Base-by-base conservation (phyloP, 2,797 vertebrate species). In the Fistularia tabacaria region DNA sequence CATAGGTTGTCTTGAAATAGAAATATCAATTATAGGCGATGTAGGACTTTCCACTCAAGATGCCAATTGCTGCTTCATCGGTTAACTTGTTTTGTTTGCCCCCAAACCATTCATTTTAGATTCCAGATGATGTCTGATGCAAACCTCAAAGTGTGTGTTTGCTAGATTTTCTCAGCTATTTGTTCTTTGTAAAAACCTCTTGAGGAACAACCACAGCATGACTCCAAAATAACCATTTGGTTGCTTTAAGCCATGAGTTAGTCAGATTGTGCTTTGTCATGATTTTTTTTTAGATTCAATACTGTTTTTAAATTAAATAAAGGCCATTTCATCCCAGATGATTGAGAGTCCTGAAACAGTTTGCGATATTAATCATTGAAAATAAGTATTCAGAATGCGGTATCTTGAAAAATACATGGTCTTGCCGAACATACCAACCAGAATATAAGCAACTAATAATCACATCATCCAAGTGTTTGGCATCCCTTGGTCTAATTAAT, bases 141-240 rank as follows among this genome's bases (percentile, higher is more conserved):
- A 38, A 71, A 69, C 62, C 66, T 51, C 62, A 63, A n/a, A 72
- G 41, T 63, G 9, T 36, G 54, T 25, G 49, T 69, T 57, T 43
- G 49, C 49, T 42, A 11, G 15, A 54, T 51, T 43, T 51, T 58
- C 37, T 52, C 14, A 58, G 37, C 50, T 38, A 9, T 42, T 12
- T 59, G 36, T 54, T 36, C 11, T 12, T 7, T 57, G 3, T 10
- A 3, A 38, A 64, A 69, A 10, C 39, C 48, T 47, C 25, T 36
- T 3, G 8, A 58, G 62, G 40, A 63, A 58, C 49, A 65, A 57
- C 66, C 44, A 13, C 58, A 62, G 55, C 47, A 45, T 7, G 59
- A 67, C 51, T 60, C 52, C 56, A 60, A 65, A 53, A 58, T 79
- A 66, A 65, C 10, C 25, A 25, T 25, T 25, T 52, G 51, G 12